Conservation (phyloP, 2,888 invertebrate genomes). For the Malthinus flaveolus region DNA sequence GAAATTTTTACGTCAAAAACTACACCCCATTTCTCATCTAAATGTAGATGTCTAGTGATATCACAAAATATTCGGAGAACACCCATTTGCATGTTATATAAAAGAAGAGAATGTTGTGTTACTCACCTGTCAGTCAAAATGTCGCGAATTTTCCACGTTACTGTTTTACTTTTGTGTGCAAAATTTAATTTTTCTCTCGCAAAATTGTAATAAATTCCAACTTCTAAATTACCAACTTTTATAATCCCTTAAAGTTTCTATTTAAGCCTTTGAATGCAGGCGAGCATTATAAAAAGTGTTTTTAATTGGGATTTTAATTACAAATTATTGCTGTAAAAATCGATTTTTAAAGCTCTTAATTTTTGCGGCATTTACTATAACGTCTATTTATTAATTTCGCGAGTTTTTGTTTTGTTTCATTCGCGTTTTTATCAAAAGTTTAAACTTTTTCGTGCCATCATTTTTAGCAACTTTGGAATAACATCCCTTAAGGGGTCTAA, state of each 20-base stretch:
- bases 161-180: slow-evolving; percentile 1
- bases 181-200: slow-evolving; percentile 13
- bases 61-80: slow-evolving; percentile 17
- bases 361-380: too few relatives aligned
- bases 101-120: slow-evolving; percentile 16
- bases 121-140: slow-evolving; percentile 16
- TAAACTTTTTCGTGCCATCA: slow-evolving; percentile 1
- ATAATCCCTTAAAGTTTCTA: too few relatives aligned
- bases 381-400: too few relatives aligned
- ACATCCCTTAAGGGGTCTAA: not conserved
- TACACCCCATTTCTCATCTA: slow-evolving; percentile 18
- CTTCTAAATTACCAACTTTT: too few relatives aligned
- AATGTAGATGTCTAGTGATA: slow-evolving; percentile 23
- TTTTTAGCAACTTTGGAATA: not conserved
- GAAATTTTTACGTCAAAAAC: slow-evolving; percentile 15
- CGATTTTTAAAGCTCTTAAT: too few relatives aligned
- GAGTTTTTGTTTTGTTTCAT: not conserved
- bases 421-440: not conserved
- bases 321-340: too few relatives aligned
- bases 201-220: too few relatives aligned
- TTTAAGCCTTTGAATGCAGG: too few relatives aligned
- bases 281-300: too few relatives aligned
- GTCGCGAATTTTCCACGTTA: slow-evolving; percentile 5
- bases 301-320: too few relatives aligned
- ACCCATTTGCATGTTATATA: slow-evolving; percentile 23